phyloP scores from a whole-genome alignment of 1,140 invertebrate species.

The Cheumatopsyche charites region DNA sequence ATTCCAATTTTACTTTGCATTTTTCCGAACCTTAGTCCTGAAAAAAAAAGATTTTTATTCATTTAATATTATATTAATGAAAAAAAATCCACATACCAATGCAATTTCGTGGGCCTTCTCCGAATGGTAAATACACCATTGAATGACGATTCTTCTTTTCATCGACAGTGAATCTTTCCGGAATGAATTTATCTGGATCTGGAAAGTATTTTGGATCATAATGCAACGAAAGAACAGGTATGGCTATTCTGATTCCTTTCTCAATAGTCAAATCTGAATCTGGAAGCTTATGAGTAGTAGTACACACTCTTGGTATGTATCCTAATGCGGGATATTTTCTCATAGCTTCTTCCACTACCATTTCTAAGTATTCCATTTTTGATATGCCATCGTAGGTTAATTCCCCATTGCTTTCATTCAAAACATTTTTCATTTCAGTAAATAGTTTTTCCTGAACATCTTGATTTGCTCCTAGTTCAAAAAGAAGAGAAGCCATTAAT shows the following conservation, averaged over 20 bases:
- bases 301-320: constrained; percentile 22
- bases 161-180: constrained; percentile 39
- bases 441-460: constrained; percentile 60
- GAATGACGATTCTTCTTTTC: constrained; percentile 21
- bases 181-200: too few relatives aligned
- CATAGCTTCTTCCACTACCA: constrained; percentile 29
- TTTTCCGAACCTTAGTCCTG: too few relatives aligned
- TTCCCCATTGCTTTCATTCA: constrained; percentile 50
- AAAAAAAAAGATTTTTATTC: too few relatives aligned
- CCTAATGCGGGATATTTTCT: constrained; percentile 33
- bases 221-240: constrained; percentile 39
- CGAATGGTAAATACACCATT: constrained; percentile 39
- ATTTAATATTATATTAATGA: too few relatives aligned
- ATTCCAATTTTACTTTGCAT: too few relatives aligned
- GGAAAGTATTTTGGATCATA: constrained; percentile 42
- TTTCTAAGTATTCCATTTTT: constrained; percentile 56
- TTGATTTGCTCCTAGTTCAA: constrained; percentile 59
- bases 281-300: constrained; percentile 16
- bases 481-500: constrained; percentile 54
- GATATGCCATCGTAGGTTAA: constrained; percentile 56
- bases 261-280: constrained; percentile 32
- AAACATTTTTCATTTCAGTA: constrained; percentile 56
- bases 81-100: constrained; percentile 34
- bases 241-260: constrained; percentile 22
- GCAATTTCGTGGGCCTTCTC: constrained; percentile 43